Evolutionary conservation across 2,888 invertebrate genomes (phyloP), one percentile per base, ranked within the genome.

Genomic region (Mimachlamys varia): DNA sequence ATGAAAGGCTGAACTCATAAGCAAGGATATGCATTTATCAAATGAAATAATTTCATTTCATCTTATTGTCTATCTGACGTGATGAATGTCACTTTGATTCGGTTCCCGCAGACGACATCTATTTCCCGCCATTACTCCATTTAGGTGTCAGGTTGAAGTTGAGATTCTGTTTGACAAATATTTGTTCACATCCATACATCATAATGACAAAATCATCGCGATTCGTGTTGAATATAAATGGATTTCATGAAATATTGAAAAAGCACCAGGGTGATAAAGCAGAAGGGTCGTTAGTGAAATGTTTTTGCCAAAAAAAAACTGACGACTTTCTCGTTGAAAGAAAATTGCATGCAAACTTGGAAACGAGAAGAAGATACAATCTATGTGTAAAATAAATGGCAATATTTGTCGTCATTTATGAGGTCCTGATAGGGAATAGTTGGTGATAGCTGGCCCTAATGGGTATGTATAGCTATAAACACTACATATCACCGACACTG

Each of bases 31-130:
- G 90, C 76, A 88, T 88, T 90, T 90, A 90, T 90, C 88, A 90
- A 90, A 90, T 90, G 58, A 50, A 90, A 90, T 90, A 88, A 76
- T 90, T 90, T 55, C 90, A 88, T 90, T 88, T 90, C 90, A 90
- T 90, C 55, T 88, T 55, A 90, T 90, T 90, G 90, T 90, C 58
- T 90, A 53, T 58, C 12, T 19, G 88, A 58, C 27, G 88, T 90
- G 90, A 90, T 90, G 90, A 88, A 90, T 90, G 90, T 55, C 88
- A 49, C 88, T 76, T 90, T 90, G 90, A 90, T 90, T 58, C 38
- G 58, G 87, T 88, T n/a, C 88, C 58, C 55, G 90, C 90, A 90
- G 90, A 88, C 88, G 88, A 90, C 90, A 88, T 88, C 58, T 55
- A 90, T 90, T 88, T 90, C 88, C 19, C 37, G 88, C 49, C 37